Conservation (phyloP, 92 coral and sea anemone genomes). For the Galaxea fascicularis region DNA sequence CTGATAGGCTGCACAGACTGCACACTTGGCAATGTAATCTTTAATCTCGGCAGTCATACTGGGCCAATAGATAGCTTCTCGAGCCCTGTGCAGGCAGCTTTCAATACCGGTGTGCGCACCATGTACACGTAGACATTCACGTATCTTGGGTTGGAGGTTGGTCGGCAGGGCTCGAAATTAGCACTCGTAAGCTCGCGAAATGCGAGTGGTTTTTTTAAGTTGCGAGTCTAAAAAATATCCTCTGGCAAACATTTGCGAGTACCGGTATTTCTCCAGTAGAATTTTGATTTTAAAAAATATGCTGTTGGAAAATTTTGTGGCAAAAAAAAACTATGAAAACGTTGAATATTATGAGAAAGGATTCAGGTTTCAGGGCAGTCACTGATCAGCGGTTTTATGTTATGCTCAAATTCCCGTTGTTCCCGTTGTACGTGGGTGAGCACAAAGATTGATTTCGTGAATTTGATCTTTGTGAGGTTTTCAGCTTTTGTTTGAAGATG, state of each 20-base stretch:
- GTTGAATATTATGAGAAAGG: conserved; percentile 43
- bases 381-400: conserved; percentile 56
- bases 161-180: conserved; percentile 1
- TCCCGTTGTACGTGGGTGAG: conserved; percentile 30
- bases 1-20: conserved; percentile 5
- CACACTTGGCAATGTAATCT: conserved; percentile 25
- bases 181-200: background rate
- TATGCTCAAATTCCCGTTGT: conserved; percentile 49
- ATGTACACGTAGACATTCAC: conserved; percentile 42
- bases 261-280: conserved; percentile 45
- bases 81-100: conserved; percentile 25
- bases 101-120: conserved; percentile 29
- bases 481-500: too few species aligned
- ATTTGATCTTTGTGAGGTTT: conserved; percentile 18
- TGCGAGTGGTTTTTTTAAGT: too few species aligned
- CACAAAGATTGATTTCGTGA: conserved; percentile 28
- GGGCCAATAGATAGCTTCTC: conserved; percentile 43
- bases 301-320: conserved; percentile 47
- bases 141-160: conserved; percentile 33
- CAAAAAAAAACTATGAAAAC: conserved; percentile 45
- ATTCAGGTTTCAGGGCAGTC: conserved; percentile 48
- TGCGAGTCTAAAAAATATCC: conserved; percentile 35
- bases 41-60: conserved; percentile 11
- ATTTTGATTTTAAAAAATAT: conserved; percentile 15
- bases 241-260: conserved; percentile 39